phyloP scores from a whole-genome alignment of 2,797 vertebrate genomes.

The Hoplostethus mediterraneus region DNA sequence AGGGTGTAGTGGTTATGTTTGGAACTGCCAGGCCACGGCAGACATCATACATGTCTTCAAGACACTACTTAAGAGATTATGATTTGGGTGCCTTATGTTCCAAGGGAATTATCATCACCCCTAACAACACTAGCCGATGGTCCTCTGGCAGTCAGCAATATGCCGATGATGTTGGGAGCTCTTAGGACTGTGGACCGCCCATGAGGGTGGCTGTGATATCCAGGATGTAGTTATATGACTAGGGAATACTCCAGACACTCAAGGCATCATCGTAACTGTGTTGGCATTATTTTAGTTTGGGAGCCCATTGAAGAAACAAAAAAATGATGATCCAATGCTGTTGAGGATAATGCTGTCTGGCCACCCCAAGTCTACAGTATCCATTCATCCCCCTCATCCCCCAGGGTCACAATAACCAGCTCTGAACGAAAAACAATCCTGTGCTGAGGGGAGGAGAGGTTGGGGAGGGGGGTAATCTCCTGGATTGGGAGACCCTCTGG shows the following conservation, averaged over 20 bases:
- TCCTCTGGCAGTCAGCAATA: constrained; percentile 21
- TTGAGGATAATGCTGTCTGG: constrained; percentile 62
- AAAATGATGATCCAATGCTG: constrained; percentile 45
- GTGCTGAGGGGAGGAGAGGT: constrained; percentile 48
- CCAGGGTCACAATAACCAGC: constrained; percentile 57
- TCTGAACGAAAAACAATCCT: constrained; percentile 64
- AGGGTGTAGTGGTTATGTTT: background rate
- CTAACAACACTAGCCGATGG: constrained; percentile 21
- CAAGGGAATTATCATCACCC: constrained; percentile 55
- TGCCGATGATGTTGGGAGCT: background rate
- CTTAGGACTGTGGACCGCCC: background rate
- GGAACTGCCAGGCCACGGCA: constrained; percentile 28
- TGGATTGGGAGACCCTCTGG: constrained; percentile 79
- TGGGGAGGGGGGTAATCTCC: constrained; percentile 71
- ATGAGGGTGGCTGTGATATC: background rate
- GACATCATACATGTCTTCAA: constrained; percentile 58
- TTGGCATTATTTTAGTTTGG: background rate
- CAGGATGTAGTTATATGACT: background rate
- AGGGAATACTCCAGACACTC: background rate
- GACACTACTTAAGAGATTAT: constrained; percentile 79
- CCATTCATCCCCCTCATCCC: constrained; percentile 60
- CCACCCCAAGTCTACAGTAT: constrained; percentile 40
- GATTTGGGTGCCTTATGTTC: constrained; percentile 73
- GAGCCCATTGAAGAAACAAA: background rate
- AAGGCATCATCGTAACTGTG: background rate